Conservation (phyloP, 2,888 invertebrate genomes). For the Hydraecia micacea region DNA sequence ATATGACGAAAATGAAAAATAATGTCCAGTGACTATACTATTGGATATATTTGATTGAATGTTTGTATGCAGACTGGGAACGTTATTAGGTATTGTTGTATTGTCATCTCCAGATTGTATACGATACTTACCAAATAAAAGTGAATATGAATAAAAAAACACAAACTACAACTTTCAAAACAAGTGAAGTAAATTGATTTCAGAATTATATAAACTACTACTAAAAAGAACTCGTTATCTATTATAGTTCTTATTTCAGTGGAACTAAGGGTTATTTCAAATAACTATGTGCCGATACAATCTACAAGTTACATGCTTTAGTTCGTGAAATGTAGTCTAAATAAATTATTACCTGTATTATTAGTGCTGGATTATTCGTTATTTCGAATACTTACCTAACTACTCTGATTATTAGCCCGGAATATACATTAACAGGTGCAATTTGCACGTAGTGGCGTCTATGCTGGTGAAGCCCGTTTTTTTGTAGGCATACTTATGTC, state of each 20-base stretch:
- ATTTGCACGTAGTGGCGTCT: background rate
- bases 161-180: slow-evolving; percentile 3
- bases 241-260: background rate
- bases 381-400: slow-evolving; percentile 48
- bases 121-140: slow-evolving; percentile 1
- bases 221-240: background rate
- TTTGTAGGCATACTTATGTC: background rate
- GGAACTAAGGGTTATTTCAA: background rate
- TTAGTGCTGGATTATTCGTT: slow-evolving; percentile 16
- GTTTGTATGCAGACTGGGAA: no score
- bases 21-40: no score
- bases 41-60: no score
- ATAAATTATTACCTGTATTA: slow-evolving; percentile 14
- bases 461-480: background rate
- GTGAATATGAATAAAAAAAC: background rate
- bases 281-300: background rate
- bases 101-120: no score
- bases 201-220: background rate
- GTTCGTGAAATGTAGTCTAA: background rate
- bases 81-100: no score
- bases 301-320: slow-evolving; percentile 38
- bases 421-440: background rate
- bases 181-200: background rate
- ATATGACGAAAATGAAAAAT: no score
- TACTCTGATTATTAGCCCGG: background rate